Conservation (phyloP, 2,888 invertebrate species). For the Campoplex capitator region DNA sequence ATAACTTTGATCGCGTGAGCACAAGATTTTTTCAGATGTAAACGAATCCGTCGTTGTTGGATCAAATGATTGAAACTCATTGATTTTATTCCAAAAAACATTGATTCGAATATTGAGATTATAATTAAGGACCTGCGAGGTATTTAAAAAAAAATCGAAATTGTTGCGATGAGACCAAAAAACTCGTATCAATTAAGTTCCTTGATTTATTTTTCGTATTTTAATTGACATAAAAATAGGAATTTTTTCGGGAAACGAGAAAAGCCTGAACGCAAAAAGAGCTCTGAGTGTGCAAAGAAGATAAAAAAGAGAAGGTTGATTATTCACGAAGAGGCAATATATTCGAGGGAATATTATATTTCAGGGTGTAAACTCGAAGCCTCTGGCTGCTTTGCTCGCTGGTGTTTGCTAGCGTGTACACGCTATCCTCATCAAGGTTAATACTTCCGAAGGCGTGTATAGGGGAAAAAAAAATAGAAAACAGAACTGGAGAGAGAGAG, state of each 20-base stretch:
- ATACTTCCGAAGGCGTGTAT: constrained; percentile 55
- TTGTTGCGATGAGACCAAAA: background rate
- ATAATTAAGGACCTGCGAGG: background rate
- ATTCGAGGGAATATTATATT: constrained; percentile 43
- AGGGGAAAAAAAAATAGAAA: background rate
- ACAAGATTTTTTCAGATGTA: too few species aligned
- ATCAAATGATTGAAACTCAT: too few species aligned
- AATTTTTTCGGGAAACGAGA: background rate
- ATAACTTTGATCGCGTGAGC: too few species aligned
- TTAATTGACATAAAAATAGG: background rate
- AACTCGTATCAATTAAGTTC: background rate
- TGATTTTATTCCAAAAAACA: background rate
- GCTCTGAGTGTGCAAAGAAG: background rate
- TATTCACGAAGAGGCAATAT: constrained; percentile 25
- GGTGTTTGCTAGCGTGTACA: constrained; percentile 50
- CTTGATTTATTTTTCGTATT: background rate
- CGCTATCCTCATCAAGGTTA: constrained; percentile 62
- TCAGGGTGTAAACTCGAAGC: constrained; percentile 39
- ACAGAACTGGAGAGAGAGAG: background rate
- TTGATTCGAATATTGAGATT: too few species aligned
- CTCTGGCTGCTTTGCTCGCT: constrained; percentile 22
- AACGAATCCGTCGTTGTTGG: too few species aligned
- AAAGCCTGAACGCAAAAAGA: background rate
- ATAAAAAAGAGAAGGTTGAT: background rate
- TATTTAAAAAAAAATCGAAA: background rate